Conservation (phyloP, 1,140 invertebrate species). For the Lineus longissimus region DNA sequence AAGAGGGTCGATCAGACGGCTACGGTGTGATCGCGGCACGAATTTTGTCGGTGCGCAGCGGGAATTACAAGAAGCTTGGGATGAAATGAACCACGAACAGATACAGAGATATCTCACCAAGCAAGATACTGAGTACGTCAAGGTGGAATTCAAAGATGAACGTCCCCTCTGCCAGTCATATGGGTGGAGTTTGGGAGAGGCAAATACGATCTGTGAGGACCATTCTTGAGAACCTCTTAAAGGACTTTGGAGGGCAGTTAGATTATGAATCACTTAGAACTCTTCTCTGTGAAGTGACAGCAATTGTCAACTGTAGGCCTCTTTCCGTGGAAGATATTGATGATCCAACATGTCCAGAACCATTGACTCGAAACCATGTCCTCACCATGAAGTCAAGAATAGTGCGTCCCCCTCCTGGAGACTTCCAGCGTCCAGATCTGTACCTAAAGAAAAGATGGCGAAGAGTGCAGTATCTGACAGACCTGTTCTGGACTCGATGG, state of each 20-base stretch:
- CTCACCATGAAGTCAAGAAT: constrained; percentile 16
- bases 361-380: constrained; percentile 18
- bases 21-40: no score
- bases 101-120: not conserved
- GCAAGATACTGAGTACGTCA: not conserved
- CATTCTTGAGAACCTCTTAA: not conserved
- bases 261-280: constrained; percentile 9
- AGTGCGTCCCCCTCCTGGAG: constrained; percentile 12
- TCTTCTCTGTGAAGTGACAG: constrained; percentile 7
- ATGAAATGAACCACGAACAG: not conserved
- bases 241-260: not conserved
- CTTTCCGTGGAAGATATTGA: constrained; percentile 9
- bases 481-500: constrained; percentile 21
- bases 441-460: constrained; percentile 17
- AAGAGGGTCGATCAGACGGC: no score
- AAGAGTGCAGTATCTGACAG: constrained; percentile 15
- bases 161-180: constrained; percentile 4
- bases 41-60: constrained; percentile 1
- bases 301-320: constrained; percentile 16
- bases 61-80: not conserved
- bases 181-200: constrained; percentile 11
- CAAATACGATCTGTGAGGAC: constrained; percentile 1
- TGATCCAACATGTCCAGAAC: constrained; percentile 5
- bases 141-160: constrained; percentile 5
- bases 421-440: constrained; percentile 10